These are phyloP conservation scores for Thymelicus lineola DNA, from an alignment of 2,888 invertebrate genomes.

Conservation along the genomic window DNA sequence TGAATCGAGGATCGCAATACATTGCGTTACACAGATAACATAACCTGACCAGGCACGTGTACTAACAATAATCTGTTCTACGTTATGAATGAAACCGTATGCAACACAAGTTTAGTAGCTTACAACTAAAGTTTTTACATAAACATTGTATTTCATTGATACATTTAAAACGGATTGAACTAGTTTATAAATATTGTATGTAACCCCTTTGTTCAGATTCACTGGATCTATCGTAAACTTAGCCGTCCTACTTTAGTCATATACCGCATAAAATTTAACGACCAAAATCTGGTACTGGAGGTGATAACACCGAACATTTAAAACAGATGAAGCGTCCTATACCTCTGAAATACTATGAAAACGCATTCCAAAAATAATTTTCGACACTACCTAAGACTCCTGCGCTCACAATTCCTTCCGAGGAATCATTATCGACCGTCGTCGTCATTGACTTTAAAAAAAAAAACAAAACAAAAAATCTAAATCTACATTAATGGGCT, in stretches of 20 bases:
- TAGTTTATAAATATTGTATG: constrained; percentile 31
- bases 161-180: constrained; percentile 36
- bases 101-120: constrained; percentile 39
- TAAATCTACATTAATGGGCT: constrained; percentile 25
- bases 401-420: constrained; percentile 24
- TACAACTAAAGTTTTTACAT: constrained; percentile 35
- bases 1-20: neutral
- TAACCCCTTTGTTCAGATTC: constrained; percentile 32
- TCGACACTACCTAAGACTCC: constrained; percentile 36
- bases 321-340: constrained; percentile 21
- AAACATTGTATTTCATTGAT: constrained; percentile 37
- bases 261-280: constrained; percentile 29
- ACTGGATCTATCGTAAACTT: constrained; percentile 33
- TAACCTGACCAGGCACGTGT: constrained; percentile 6
- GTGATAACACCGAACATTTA: constrained; percentile 17
- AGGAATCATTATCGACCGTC: constrained; percentile 25
- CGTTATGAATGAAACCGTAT: constrained; percentile 26
- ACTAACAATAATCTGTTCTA: constrained; percentile 24
- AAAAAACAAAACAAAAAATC: constrained; percentile 31
- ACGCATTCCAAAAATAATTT: constrained; percentile 39
- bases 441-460: constrained; percentile 27
- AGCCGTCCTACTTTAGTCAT: constrained; percentile 22
- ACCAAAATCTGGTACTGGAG: constrained; percentile 20
- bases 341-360: constrained; percentile 37
- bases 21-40: constrained; percentile 5